These are phyloP conservation scores for Lytechinus pictus DNA, from an alignment of 35 echinoderm and acorn worm genomes.

Conservation along the genomic window DNA sequence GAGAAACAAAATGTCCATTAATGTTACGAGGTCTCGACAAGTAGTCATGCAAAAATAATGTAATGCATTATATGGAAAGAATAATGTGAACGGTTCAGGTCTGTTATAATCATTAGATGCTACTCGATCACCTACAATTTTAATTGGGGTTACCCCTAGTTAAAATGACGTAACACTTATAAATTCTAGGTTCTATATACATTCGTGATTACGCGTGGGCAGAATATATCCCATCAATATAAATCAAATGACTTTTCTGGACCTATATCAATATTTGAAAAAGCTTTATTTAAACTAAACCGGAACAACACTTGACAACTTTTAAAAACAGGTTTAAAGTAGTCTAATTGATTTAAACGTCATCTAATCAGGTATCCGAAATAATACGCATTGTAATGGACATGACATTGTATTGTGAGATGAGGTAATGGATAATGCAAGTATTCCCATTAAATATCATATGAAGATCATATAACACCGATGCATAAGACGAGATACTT, in stretches of 20 bases:
- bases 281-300: neutral
- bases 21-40: too few relatives aligned
- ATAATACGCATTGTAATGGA: neutral
- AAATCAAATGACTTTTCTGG: neutral
- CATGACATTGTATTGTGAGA: neutral
- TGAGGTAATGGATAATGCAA: neutral
- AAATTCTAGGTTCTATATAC: neutral
- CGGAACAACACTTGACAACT: constrained; percentile 36
- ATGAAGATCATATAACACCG: neutral
- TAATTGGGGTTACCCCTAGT: neutral
- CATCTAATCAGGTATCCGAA: constrained; percentile 3
- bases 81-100: too few relatives aligned
- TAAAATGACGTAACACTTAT: neutral
- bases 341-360: constrained; percentile 31
- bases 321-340: neutral
- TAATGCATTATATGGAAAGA: too few relatives aligned
- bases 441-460: neutral
- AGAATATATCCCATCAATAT: neutral
- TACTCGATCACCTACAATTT: neutral
- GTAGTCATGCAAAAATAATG: too few relatives aligned
- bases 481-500: neutral
- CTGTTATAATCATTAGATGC: too few relatives aligned
- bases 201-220: neutral
- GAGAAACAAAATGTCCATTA: too few relatives aligned
- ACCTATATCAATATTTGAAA: neutral